phyloP scores from a whole-genome alignment of 2,113 vertebrate species.

The Pituophis catenifer region DNA sequence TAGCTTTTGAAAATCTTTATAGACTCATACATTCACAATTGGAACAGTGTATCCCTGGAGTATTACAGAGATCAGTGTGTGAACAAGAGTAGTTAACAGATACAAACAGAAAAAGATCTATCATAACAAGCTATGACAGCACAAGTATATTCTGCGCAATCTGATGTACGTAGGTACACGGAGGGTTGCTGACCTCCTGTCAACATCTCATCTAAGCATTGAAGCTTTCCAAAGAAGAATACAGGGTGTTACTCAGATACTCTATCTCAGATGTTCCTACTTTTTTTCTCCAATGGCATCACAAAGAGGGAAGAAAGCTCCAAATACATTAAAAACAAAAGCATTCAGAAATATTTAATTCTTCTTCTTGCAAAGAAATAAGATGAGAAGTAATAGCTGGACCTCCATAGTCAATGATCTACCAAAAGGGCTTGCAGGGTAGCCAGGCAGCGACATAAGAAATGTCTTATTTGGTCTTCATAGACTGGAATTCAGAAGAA shows the following conservation, averaged over 20 bases:
- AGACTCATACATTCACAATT: neutral
- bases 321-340: conserved; percentile 12
- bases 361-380: neutral
- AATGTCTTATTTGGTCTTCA: neutral
- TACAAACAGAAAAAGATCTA: conserved; percentile 31
- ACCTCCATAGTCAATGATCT: neutral
- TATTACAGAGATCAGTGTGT: neutral
- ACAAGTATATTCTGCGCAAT: conserved; percentile 27
- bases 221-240: conserved; percentile 29
- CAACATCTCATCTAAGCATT: conserved; percentile 42
- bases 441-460: neutral
- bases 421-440: neutral
- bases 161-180: neutral
- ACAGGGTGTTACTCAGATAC: neutral
- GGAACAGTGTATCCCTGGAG: conserved; percentile 33
- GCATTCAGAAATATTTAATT: neutral
- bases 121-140: neutral
- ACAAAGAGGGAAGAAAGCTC: neutral
- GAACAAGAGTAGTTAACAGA: conserved; percentile 37
- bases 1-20: conserved; percentile 17
- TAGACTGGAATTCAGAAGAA: neutral
- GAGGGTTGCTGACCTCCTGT: conserved; percentile 41
- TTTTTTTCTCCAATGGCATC: neutral
- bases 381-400: neutral
- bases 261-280: neutral